A percentile compares a stretch with the other conserved stretches of the same genome.
phyloP scores from a whole-genome alignment of 2,113 vertebrate species.

The Odocoileus virginianus region DNA sequence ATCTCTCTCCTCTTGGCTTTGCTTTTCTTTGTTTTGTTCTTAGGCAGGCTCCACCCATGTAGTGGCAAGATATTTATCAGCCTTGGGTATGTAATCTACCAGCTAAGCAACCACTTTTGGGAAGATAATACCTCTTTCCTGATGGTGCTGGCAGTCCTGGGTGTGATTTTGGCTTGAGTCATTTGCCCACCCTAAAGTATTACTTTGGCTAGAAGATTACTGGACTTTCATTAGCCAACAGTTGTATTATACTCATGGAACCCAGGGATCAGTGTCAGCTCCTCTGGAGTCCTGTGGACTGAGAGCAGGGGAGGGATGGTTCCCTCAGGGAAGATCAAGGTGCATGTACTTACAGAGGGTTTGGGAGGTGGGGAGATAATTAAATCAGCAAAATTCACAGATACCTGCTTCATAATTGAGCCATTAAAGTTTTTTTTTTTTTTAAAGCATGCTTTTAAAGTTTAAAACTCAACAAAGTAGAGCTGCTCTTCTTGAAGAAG shows the following conservation, averaged over 20 bases:
- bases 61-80: neutral
- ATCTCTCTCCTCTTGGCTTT: neutral
- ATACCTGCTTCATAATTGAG: neutral
- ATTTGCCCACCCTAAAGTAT: conserved; percentile 6
- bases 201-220: neutral
- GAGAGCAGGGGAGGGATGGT: neutral
- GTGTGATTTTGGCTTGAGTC: conserved; percentile 30
- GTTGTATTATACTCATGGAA: neutral
- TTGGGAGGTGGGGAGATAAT: neutral
- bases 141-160: neutral
- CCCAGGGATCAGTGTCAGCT: neutral
- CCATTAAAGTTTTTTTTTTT: neutral
- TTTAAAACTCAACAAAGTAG: neutral
- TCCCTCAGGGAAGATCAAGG: neutral
- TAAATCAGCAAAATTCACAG: conserved; percentile 39
- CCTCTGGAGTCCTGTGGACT: neutral
- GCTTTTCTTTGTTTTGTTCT: conserved; percentile 32
- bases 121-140: neutral
- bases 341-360: neutral
- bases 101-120: conserved; percentile 9
- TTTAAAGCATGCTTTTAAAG: neutral
- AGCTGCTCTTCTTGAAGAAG: neutral
- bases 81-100: neutral
- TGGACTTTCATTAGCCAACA: neutral
- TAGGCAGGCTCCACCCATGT: neutral